Conservation (phyloP, 1,140 invertebrate genomes). For the Phymastichus coffea region DNA sequence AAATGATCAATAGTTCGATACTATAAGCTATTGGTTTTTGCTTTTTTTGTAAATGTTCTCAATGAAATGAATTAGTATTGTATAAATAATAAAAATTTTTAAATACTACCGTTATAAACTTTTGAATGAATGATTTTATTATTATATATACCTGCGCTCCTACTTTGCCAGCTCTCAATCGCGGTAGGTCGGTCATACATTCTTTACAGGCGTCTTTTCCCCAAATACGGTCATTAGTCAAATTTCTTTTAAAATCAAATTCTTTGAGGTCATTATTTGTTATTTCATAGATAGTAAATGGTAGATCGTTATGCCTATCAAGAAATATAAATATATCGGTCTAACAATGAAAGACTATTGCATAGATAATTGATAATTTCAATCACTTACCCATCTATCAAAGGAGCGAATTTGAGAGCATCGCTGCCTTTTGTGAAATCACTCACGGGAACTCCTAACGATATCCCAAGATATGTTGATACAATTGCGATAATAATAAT, state of each 20-base stretch:
- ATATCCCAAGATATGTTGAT: slow-evolving; percentile 31
- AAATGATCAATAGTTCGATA: background rate
- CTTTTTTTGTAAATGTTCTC: too few relatives aligned
- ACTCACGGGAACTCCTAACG: slow-evolving; percentile 26
- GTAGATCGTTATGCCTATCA: slow-evolving; percentile 65
- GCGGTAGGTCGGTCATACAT: slow-evolving; percentile 61
- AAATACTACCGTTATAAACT: too few relatives aligned
- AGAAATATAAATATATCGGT: slow-evolving; percentile 1
- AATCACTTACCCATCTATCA: slow-evolving; percentile 45
- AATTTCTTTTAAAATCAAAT: slow-evolving; percentile 54
- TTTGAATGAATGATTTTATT: too few relatives aligned
- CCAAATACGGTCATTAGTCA: slow-evolving; percentile 52
- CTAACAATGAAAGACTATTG: background rate
- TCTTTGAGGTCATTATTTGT: slow-evolving; percentile 57
- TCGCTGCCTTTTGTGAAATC: slow-evolving; percentile 38
- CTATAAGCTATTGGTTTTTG: too few relatives aligned
- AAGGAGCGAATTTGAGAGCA: slow-evolving; percentile 36
- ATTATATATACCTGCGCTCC: slow-evolving; percentile 61
- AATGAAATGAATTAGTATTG: too few relatives aligned
- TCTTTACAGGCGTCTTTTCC: slow-evolving; percentile 36
- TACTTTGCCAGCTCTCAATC: slow-evolving; percentile 59
- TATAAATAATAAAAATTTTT: too few relatives aligned
- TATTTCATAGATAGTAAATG: slow-evolving; percentile 54
- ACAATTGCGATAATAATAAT: background rate
- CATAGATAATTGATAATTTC: background rate